Conservation (phyloP, 2,888 invertebrate genomes). For the Eupithecia pulchellata region DNA sequence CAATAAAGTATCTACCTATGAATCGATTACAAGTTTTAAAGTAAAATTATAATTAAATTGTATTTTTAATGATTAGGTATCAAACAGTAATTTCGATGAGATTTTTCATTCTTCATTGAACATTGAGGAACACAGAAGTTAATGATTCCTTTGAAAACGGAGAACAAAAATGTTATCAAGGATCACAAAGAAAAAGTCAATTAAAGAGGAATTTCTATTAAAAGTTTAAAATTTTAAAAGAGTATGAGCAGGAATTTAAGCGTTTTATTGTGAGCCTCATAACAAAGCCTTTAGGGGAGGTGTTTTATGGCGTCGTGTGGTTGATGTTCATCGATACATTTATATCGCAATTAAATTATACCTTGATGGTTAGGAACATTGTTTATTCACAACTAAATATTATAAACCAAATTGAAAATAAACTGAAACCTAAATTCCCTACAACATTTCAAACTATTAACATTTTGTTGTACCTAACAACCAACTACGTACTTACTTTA, state of each 20-base stretch:
- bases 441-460: not conserved
- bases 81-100: not conserved
- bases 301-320: slow-evolving; percentile 51
- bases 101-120: not conserved
- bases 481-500: too few relatives aligned
- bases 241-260: slow-evolving; percentile 46
- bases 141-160: not conserved
- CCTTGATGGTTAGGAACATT: not conserved
- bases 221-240: not conserved
- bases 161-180: slow-evolving; percentile 1
- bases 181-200: not conserved
- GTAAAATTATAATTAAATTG: too few relatives aligned
- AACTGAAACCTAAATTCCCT: not conserved
- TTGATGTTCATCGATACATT: slow-evolving; percentile 22
- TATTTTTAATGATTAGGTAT: not conserved
- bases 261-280: slow-evolving; percentile 55
- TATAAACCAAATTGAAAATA: not conserved
- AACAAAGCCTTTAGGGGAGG: slow-evolving; percentile 51
- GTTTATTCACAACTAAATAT: not conserved
- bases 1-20: not conserved
- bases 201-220: not conserved
- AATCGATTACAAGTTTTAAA: not conserved
- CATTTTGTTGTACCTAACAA: not conserved
- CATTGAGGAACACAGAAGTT: not conserved
- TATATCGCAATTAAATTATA: not conserved